Evolutionary conservation across 2,888 invertebrate species (phyloP), one percentile per base, ranked within the genome.

Genomic region (Aspidiotus rigidus): DNA sequence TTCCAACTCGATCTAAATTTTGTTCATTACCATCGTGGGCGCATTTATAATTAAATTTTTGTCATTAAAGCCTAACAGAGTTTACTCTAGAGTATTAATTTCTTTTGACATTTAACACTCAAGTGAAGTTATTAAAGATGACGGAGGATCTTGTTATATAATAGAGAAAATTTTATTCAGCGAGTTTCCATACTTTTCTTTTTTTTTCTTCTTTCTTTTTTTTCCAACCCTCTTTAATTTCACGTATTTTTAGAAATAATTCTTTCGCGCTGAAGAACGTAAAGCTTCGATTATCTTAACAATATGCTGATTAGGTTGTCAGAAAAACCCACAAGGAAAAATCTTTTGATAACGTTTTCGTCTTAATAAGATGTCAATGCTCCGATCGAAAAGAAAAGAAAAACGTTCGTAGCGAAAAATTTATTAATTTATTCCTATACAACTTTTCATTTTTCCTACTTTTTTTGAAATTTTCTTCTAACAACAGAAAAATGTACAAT

Each of bases 1-100:
- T 49, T 49, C n/a, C n/a, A 13, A 13, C 49, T 49, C 10, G n/a
- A 49, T 49, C 49, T 57, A 57, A 64, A 42, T 55, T 55, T 64
- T 64, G 64, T 64, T 64, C 56, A 55, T 64, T 64, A 41, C 40
- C 56, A 64, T 64, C 64, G 57, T 57, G 64, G 64, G 56, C 57
- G 64, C 64, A 41, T 64, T 64, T 64, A 57, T 64, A 64, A 64
- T 64, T 64, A 64, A 64, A 64, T 64, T 64, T 64, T 64, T 64
- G 64, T 64, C 64, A 57, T 64, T 57, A 57, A 57, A 57, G 64
- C 64, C 57, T 57, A 64, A 64, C 64, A 40, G 39, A 64, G 64
- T 64, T 57, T 42, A 54, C 64, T 64, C 41, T 41, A 40, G 44
- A 64, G 64, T 64, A 64, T 64, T 64, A 64, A 64, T 64, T 64